Evolutionary conservation across 23 tunicate genomes (phyloP).

Genomic region (Botrylloides violaceus): DNA sequence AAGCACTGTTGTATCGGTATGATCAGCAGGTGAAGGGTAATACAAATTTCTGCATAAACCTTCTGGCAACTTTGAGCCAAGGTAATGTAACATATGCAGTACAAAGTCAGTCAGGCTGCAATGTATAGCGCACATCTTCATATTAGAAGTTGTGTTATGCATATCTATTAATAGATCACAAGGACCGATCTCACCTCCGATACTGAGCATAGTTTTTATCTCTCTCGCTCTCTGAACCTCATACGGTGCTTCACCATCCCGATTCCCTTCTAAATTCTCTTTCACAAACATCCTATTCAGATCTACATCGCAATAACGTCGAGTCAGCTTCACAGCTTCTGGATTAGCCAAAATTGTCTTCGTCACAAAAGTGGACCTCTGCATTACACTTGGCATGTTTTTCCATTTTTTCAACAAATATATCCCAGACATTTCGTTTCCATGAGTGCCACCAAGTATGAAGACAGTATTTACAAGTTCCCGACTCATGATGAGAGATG

Average conservation of each 20-base stretch:
- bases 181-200: slow-evolving; percentile 9
- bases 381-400: background rate
- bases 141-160: slow-evolving; percentile 52
- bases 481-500: no score
- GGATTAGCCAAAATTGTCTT: slow-evolving; percentile 1
- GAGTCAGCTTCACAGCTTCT: slow-evolving; percentile 30
- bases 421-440: slow-evolving; percentile 47
- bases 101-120: background rate
- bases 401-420: slow-evolving; percentile 32
- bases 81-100: background rate
- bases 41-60: background rate
- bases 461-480: background rate
- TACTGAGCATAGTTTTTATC: slow-evolving; percentile 8
- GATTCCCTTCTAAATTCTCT: slow-evolving; percentile 6
- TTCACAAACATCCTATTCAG: slow-evolving; percentile 25
- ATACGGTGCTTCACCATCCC: slow-evolving; percentile 15
- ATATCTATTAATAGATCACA: slow-evolving; percentile 26
- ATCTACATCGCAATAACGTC: slow-evolving; percentile 39
- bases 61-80: background rate
- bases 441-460: slow-evolving; percentile 51
- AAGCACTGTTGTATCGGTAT: background rate
- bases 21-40: background rate
- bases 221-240: slow-evolving; percentile 27
- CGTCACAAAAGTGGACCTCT: background rate
- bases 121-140: slow-evolving; percentile 22